Base-by-base conservation (phyloP, 2,797 vertebrate genomes). In the Paedocypris micromegethes region DNA sequence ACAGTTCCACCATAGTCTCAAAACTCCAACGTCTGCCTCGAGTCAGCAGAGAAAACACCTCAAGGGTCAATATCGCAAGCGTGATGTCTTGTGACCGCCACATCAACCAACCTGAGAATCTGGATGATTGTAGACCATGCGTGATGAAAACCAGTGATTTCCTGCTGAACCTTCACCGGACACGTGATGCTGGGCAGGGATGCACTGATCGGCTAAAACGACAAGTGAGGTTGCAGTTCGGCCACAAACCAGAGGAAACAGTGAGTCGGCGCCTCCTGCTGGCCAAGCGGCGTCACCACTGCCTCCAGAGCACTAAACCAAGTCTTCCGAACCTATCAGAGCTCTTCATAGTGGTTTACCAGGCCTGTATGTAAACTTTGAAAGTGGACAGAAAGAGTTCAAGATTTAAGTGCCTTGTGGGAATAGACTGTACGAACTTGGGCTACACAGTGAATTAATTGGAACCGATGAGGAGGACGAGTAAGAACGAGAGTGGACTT, bases 401-500 rank as follows among this genome's bases (percentile, higher is more conserved):
- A 23, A 38, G 43, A 52, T 44, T 66, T 55, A 59, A 70, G 58
- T 71, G 68, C 43, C 58, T 68, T 57, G 60, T 52, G 54, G 37
- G 42, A 9, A 51, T 40, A 9, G 48, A 55, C 54, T 23, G 67
- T n/a, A 6, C n/a, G 53, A 40, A 23, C 66, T 52, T 9, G 49
- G 45, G 40, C 56, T 65, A 66, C 60, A 72, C 69, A 72, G 71
- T 72, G 67, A 66, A 54, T 70, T 73, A 53, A 63, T 52, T 49
- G 43, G 61, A 70, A 68, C 2, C 84, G 78, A 87, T 75, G 83
- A 81, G 82, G 68, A 83, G 80, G 77, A 23, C 81, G 82, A 83
- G 78, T 23, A 23, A 83, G 81, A 82, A 81, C 74, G 77, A 81
- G 48, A 42, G 23, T 41, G 62, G 57, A 73, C 42, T 64, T 62